Evolutionary conservation across 37 sponge, comb jelly and placozoan genomes (phyloP).

Genomic region (Spongia lamella): DNA sequence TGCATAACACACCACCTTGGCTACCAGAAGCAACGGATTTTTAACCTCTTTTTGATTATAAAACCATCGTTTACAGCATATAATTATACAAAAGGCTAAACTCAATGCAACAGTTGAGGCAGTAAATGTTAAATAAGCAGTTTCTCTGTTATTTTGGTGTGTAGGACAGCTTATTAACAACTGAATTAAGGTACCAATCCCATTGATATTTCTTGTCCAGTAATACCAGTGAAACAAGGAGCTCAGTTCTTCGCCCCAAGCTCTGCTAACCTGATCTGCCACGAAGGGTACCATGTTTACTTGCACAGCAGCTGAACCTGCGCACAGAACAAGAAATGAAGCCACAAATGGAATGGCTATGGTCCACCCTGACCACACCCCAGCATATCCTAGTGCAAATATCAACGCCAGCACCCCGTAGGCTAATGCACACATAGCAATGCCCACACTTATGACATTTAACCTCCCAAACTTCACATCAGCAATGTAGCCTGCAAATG

Average conservation of each 20-base stretch:
- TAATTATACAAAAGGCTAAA: neutral
- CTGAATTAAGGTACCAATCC: neutral
- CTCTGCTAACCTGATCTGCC: conserved; percentile 38
- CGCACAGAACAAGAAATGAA: no score
- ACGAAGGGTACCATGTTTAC: conserved; percentile 42
- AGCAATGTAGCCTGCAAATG: no score
- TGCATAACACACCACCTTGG: conserved; percentile 5
- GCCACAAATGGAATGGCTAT: no score
- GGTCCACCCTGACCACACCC: no score
- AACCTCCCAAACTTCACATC: no score
- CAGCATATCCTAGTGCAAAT: no score
- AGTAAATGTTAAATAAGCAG: no score
- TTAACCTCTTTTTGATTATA: neutral
- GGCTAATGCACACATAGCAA: no score
- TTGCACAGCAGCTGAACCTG: conserved; percentile 47
- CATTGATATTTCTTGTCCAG: conserved; percentile 55
- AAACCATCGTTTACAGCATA: neutral
- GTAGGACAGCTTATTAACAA: no score
- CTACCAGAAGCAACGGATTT: conserved; percentile 11
- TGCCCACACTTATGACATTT: no score
- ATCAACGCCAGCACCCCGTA: no score
- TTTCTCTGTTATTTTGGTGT: no score
- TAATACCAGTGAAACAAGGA: conserved; percentile 68
- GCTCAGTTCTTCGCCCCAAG: conserved; percentile 33
- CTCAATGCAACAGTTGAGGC: conserved; percentile 5